Conservation (phyloP, 2,888 invertebrate species). For the Agrochola lychnidis region DNA sequence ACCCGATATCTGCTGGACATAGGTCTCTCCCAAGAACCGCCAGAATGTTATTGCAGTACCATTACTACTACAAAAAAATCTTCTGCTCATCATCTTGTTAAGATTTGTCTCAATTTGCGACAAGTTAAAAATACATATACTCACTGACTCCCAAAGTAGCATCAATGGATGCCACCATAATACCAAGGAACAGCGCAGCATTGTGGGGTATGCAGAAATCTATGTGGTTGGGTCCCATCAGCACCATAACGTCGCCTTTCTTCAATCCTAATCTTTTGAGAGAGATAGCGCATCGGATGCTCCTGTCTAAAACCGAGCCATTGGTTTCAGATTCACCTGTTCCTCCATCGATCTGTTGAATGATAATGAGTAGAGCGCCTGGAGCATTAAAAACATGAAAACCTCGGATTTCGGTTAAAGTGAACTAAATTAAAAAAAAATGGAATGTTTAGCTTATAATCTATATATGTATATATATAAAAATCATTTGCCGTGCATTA, state of each 20-base stretch:
- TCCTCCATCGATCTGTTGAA: constrained; percentile 63
- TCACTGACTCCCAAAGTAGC: constrained; percentile 74
- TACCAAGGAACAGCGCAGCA: constrained; percentile 84
- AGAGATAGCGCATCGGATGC: constrained; percentile 68
- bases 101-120: background rate
- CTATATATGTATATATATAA: too few species aligned
- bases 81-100: too few species aligned
- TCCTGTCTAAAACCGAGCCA: constrained; percentile 53
- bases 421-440: too few species aligned
- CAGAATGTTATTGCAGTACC: too few species aligned
- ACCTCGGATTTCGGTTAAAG: too few species aligned
- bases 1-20: too few species aligned
- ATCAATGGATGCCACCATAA: constrained; percentile 75
- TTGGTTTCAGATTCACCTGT: constrained; percentile 62
- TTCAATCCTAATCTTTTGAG: constrained; percentile 79
- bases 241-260: constrained; percentile 82
- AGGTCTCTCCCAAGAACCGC: too few species aligned
- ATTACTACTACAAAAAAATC: too few species aligned
- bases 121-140: background rate
- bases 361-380: too few species aligned
- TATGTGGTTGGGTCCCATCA: constrained; percentile 86
- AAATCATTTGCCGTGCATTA: too few species aligned
- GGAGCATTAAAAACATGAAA: too few species aligned
- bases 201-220: constrained; percentile 84
- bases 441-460: too few species aligned